Percentiles rank a stretch among this genome's conserved stretches.
phyloP scores from a whole-genome alignment of 2,888 invertebrate genomes.

The Neoascia interrupta region DNA sequence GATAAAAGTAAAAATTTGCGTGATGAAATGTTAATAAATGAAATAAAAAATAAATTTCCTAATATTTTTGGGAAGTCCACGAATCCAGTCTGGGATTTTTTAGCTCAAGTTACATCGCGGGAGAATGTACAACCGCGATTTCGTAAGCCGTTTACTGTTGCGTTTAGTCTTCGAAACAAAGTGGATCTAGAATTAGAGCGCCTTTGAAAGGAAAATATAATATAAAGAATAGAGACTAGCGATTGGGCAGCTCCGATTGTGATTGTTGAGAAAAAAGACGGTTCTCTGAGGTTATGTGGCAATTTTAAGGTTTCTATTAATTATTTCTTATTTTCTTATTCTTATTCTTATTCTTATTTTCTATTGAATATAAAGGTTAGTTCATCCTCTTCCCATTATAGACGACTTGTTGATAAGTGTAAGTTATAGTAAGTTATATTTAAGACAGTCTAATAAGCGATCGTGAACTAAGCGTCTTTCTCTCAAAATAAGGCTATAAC shows the following conservation, averaged over 20 bases:
- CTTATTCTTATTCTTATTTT: too few relatives aligned
- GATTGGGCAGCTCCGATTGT: slow-evolving; percentile 20
- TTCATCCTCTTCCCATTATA: slow-evolving; percentile 20
- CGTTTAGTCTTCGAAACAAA: slow-evolving; percentile 16
- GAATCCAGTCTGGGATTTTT: background rate
- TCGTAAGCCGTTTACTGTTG: slow-evolving; percentile 13
- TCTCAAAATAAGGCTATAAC: too few relatives aligned
- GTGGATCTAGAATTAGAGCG: slow-evolving; percentile 11
- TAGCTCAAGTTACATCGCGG: background rate
- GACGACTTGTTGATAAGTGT: slow-evolving; percentile 21
- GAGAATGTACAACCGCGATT: background rate
- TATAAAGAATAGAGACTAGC: slow-evolving; percentile 3
- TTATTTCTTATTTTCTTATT: too few relatives aligned
- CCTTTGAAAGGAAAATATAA: slow-evolving; percentile 29
- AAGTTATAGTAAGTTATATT: too few relatives aligned
- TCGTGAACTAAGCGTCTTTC: too few relatives aligned
- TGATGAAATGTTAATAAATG: too few relatives aligned
- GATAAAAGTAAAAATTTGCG: too few relatives aligned
- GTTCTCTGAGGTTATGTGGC: slow-evolving; percentile 31
- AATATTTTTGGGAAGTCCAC: too few relatives aligned
- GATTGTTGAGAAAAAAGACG: slow-evolving; percentile 21
- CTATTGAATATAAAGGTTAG: slow-evolving; percentile 31
- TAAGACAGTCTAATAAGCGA: too few relatives aligned
- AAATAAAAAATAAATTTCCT: too few relatives aligned
- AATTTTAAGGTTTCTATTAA: slow-evolving; percentile 40